A percentile compares a stretch with the other conserved stretches of the same genome.
Conservation (phyloP, 1,140 invertebrate species). For the Procambarus clarkii region DNA sequence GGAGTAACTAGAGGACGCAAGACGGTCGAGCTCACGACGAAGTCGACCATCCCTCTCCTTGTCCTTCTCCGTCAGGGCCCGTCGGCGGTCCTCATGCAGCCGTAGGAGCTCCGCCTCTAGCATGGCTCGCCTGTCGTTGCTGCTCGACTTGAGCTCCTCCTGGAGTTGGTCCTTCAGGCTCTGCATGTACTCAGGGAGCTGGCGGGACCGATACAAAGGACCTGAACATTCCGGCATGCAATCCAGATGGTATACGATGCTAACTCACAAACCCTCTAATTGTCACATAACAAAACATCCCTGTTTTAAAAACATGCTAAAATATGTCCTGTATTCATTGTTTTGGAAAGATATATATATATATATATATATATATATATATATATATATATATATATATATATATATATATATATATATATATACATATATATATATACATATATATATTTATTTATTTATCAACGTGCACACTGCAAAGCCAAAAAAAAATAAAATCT, state of each 20-base stretch:
- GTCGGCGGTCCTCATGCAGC: constrained; percentile 74
- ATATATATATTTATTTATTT: too few species aligned
- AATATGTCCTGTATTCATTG: constrained; percentile 55
- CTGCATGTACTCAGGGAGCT: constrained; percentile 78
- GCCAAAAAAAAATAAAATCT: constrained; percentile 52
- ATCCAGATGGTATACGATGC: neutral
- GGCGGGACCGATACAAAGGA: constrained; percentile 62
- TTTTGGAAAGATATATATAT: constrained; percentile 13
- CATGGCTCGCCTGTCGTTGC: constrained; percentile 76
- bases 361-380: neutral
- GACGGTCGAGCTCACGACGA: constrained; percentile 73
- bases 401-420: too few species aligned
- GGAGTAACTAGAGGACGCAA: constrained; percentile 74
- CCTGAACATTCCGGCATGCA: constrained; percentile 63
- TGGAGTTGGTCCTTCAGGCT: constrained; percentile 79
- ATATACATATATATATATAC: too few species aligned
- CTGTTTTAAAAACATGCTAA: constrained; percentile 28
- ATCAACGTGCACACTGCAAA: constrained; percentile 64
- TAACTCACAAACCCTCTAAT: constrained; percentile 40
- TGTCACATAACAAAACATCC: constrained; percentile 23
- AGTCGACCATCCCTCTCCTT: constrained; percentile 74
- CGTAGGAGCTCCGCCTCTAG: constrained; percentile 76
- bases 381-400: too few species aligned
- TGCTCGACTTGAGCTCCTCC: constrained; percentile 79
- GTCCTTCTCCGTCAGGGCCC: constrained; percentile 74